A percentile compares a stretch with the other conserved stretches of the same genome.
These are phyloP conservation scores for Unio pictorum DNA, from an alignment of 2,888 invertebrate species.

Conservation along the genomic window DNA sequence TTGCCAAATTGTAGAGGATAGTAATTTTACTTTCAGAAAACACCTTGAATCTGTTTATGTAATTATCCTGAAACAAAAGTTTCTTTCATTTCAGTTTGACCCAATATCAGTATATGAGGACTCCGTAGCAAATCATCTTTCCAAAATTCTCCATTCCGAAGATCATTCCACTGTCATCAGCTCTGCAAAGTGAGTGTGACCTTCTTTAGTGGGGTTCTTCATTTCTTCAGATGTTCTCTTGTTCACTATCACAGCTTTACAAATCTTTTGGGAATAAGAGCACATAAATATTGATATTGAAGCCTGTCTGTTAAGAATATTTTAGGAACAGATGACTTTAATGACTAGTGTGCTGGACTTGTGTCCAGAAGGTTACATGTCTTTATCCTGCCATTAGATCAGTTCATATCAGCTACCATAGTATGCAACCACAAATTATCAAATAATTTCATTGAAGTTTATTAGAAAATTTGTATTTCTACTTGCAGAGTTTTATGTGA, in stretches of 20 bases:
- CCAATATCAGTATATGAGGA: slow-evolving; percentile 83
- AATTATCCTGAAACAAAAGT: background rate
- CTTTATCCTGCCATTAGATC: too few relatives aligned
- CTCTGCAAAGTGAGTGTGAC: slow-evolving; percentile 79
- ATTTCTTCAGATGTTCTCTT: too few relatives aligned
- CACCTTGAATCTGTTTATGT: background rate
- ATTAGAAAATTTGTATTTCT: slow-evolving; percentile 1
- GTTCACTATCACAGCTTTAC: too few relatives aligned
- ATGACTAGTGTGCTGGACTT: too few relatives aligned
- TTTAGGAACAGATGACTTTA: too few relatives aligned
- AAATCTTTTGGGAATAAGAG: too few relatives aligned
- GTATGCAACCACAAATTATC: too few relatives aligned
- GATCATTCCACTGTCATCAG: slow-evolving; percentile 81
- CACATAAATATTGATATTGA: too few relatives aligned
- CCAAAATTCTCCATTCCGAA: slow-evolving; percentile 88
- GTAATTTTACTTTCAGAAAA: too few relatives aligned
- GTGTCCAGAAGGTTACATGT: too few relatives aligned
- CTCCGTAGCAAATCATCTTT: slow-evolving; percentile 84
- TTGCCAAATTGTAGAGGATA: background rate
- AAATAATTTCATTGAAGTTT: background rate
- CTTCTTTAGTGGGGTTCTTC: background rate
- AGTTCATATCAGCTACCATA: too few relatives aligned
- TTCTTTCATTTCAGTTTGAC: slow-evolving; percentile 61
- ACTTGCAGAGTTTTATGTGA: slow-evolving; percentile 79
- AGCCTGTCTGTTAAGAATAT: too few relatives aligned